phyloP scores from a whole-genome alignment of 2,113 vertebrate genomes.

The Meleagris gallopavo region DNA sequence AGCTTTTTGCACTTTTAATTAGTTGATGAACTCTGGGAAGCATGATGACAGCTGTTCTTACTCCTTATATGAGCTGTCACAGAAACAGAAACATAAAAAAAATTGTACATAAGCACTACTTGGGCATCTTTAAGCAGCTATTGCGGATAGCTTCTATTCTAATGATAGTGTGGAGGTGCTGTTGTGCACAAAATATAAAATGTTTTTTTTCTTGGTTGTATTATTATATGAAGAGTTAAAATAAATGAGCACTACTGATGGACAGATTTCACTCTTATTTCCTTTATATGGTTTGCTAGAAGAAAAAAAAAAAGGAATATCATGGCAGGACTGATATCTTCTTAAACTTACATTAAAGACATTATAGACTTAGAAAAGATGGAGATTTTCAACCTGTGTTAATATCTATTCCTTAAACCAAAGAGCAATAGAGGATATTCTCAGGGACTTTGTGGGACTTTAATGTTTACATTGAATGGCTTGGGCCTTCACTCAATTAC shows the following conservation, averaged over 20 bases:
- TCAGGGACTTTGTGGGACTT: not conserved
- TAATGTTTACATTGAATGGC: not conserved
- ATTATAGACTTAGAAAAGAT: not conserved
- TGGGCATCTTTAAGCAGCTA: fast-evolving
- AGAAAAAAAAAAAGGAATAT: not conserved
- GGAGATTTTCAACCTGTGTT: not conserved
- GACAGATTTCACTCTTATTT: not conserved
- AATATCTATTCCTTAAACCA: not conserved
- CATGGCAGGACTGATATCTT: not conserved
- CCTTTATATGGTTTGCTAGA: not conserved
- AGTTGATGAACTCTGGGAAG: fast-evolving
- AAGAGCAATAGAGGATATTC: not conserved
- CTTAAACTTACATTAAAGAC: not conserved
- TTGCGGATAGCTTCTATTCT: not conserved
- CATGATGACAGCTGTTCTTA: not conserved
- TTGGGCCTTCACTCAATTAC: not conserved
- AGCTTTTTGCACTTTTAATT: not conserved
- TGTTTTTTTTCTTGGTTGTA: not conserved
- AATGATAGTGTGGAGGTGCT: not conserved
- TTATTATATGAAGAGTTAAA: not conserved
- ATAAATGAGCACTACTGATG: not conserved
- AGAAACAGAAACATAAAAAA: not conserved
- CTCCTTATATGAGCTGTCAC: not conserved
- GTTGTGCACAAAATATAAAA: not conserved
- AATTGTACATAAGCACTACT: fast-evolving